phyloP scores from a whole-genome alignment of 2,113 vertebrate species.

The Dromaius novaehollandiae region DNA sequence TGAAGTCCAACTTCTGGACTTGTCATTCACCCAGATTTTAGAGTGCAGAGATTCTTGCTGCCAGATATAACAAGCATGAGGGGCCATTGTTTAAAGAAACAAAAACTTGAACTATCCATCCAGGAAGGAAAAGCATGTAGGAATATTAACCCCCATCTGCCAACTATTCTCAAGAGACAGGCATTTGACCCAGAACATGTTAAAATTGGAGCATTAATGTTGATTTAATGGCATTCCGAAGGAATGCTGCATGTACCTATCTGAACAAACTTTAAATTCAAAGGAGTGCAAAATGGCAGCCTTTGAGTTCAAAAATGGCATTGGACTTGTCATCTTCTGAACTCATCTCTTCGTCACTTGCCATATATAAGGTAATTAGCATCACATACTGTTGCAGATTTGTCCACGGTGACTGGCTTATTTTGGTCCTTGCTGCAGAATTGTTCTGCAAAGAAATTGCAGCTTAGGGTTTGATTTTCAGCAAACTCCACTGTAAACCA shows the following conservation, averaged over 20 bases:
- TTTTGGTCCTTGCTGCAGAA: not conserved
- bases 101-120: conserved; percentile 38
- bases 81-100: conserved; percentile 46
- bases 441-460: not conserved
- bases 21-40: conserved; percentile 21
- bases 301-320: not conserved
- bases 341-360: not conserved
- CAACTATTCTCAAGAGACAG: not conserved
- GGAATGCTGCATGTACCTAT: not conserved
- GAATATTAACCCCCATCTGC: not conserved
- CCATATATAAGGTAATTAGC: not conserved
- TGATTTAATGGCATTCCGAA: not conserved
- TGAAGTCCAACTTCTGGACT: conserved; percentile 38
- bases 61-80: conserved; percentile 45
- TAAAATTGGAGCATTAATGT: not conserved
- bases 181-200: not conserved
- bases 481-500: not conserved
- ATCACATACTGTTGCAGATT: not conserved
- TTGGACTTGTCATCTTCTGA: not conserved
- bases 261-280: not conserved
- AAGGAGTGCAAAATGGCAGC: not conserved
- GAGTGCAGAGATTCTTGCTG: conserved; percentile 45
- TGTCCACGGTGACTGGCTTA: not conserved
- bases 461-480: conserved; percentile 9
- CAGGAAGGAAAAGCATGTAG: conserved; percentile 44